Conservation (phyloP, 2,797 vertebrate species). For the Trematomus bernacchii region DNA sequence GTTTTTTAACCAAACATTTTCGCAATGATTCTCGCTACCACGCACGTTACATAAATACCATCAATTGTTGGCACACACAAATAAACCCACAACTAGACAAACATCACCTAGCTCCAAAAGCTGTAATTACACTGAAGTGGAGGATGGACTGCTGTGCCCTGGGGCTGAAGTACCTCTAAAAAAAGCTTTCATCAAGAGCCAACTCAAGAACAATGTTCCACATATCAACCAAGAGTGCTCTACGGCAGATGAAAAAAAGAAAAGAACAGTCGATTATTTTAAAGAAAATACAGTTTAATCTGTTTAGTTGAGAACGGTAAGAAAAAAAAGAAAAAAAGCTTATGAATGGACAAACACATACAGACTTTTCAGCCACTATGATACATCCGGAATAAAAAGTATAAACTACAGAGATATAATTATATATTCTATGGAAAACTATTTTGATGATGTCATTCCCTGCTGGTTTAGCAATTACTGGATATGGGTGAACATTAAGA, state of each 20-base stretch:
- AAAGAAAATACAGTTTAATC: conserved; percentile 61
- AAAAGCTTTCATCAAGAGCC: conserved; percentile 66
- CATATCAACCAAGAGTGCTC: conserved; percentile 41
- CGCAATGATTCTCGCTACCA: neutral
- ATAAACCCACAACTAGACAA: conserved; percentile 45
- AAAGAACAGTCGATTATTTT: conserved; percentile 2
- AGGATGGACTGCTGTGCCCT: conserved; percentile 52
- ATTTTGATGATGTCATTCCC: neutral
- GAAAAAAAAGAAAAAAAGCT: conserved; percentile 26
- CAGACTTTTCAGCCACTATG: neutral
- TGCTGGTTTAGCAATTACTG: conserved; percentile 14
- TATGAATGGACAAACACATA: neutral
- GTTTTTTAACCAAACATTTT: conserved; percentile 1
- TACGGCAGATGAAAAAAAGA: conserved; percentile 25
- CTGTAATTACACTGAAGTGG: conserved; percentile 68
- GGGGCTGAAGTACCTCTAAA: conserved; percentile 53
- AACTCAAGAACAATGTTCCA: conserved; percentile 60
- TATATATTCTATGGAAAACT: neutral
- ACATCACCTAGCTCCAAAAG: conserved; percentile 39
- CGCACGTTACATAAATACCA: conserved; percentile 39
- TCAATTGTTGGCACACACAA: conserved; percentile 30
- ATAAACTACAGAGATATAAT: neutral
- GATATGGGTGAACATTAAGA: neutral
- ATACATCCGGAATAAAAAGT: neutral
- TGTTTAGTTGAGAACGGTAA: neutral